phyloP scores from a whole-genome alignment of 2,113 vertebrate genomes.

The Chaetodon auriga region DNA sequence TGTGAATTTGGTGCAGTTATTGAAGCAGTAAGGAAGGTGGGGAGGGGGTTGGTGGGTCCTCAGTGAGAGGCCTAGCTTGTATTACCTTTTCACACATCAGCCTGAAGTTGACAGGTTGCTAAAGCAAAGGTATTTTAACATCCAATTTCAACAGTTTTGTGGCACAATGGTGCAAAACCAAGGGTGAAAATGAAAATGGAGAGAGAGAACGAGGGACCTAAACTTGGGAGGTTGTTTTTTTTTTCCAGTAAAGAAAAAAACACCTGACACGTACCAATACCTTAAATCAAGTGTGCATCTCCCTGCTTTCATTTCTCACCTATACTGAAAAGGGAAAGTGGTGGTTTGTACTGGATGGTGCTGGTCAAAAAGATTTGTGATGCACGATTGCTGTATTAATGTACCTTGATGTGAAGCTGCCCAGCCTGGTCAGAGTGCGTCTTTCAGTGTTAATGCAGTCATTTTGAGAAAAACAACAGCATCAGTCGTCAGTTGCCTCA shows the following conservation, averaged over 20 bases:
- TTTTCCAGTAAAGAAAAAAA: not conserved
- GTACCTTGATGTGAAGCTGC: not conserved
- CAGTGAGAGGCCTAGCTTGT: slow-evolving; percentile 38
- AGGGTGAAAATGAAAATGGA: slow-evolving; percentile 67
- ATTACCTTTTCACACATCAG: slow-evolving; percentile 81
- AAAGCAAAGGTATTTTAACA: slow-evolving; percentile 78
- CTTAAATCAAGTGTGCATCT: not conserved
- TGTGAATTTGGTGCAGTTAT: slow-evolving; percentile 54
- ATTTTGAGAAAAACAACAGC: not conserved
- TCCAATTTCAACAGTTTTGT: slow-evolving; percentile 76
- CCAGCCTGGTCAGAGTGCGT: not conserved
- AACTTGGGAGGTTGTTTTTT: slow-evolving; percentile 23
- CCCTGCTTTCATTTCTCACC: slow-evolving; percentile 33
- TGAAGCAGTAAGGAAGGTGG: slow-evolving; percentile 3
- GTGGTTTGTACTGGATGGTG: slow-evolving; percentile 28
- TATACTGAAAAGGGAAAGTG: not conserved
- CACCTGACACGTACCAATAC: not conserved
- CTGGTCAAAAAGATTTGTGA: slow-evolving; percentile 20
- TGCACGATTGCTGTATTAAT: not conserved
- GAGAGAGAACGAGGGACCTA: slow-evolving; percentile 28
- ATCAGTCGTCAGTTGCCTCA: too few relatives aligned
- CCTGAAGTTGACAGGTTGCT: slow-evolving; percentile 75
- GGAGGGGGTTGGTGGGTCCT: not conserved
- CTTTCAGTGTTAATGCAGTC: not conserved
- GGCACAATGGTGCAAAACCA: slow-evolving; percentile 56